phyloP scores from a whole-genome alignment of 2,797 vertebrate species.

The Petrocephalus schoutedeni region DNA sequence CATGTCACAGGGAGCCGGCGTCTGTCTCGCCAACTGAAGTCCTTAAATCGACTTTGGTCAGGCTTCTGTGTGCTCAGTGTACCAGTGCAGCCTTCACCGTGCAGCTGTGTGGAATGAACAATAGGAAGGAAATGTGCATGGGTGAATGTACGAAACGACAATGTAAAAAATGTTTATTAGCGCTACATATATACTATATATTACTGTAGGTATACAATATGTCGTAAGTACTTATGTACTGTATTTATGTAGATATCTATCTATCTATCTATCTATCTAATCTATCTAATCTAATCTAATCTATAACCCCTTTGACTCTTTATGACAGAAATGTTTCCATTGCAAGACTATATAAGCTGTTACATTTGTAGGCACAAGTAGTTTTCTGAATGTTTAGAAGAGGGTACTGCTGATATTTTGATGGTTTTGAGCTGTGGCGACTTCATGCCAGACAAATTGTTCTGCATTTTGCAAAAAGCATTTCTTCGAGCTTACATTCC shows the following conservation, averaged over 20 bases:
- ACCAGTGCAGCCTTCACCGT: not conserved
- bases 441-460: conserved; percentile 39
- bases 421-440: conserved; percentile 23
- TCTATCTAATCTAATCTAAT: too few species aligned
- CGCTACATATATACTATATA: not conserved
- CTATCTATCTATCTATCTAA: too few species aligned
- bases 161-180: not conserved
- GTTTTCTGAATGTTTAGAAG: not conserved
- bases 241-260: not conserved
- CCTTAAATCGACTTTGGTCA: conserved; percentile 56
- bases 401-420: not conserved
- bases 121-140: not conserved
- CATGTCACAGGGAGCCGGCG: conserved; percentile 51
- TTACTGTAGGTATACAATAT: not conserved
- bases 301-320: not conserved
- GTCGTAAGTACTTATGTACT: not conserved
- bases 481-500: conserved; percentile 28
- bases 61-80: conserved; percentile 38
- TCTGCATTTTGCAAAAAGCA: conserved; percentile 36
- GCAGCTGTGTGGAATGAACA: not conserved
- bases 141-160: too few species aligned
- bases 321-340: not conserved
- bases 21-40: conserved; percentile 52
- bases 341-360: not conserved
- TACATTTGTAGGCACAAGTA: not conserved